Conservation (phyloP, 1,140 invertebrate species). For the Drosophila rhopaloa region DNA sequence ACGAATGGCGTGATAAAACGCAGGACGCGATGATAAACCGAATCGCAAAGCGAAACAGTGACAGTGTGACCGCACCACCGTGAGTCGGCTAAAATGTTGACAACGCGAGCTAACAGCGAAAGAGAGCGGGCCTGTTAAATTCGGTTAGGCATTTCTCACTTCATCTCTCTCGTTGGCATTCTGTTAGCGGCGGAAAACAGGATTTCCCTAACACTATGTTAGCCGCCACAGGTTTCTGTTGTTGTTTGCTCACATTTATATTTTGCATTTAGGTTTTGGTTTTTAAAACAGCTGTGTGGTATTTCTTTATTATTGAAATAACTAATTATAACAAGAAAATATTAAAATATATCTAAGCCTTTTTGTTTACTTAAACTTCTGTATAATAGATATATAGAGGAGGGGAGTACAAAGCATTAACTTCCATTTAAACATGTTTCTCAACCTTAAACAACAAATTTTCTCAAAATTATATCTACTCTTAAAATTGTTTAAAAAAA, state of each 20-base stretch:
- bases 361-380: neutral
- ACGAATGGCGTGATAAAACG: constrained; percentile 1
- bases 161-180: neutral
- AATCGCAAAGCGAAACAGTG: too few relatives aligned
- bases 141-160: too few relatives aligned
- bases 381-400: neutral
- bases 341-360: neutral
- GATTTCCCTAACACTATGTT: constrained; percentile 38
- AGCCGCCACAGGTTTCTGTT: constrained; percentile 71
- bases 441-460: too few relatives aligned
- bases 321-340: too few relatives aligned
- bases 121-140: neutral
- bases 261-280: neutral
- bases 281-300: constrained; percentile 40
- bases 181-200: constrained; percentile 5
- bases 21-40: neutral
- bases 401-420: neutral
- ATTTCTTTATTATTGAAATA: neutral
- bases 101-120: too few relatives aligned
- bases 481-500: too few relatives aligned
- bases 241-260: constrained; percentile 15
- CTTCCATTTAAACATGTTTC: neutral
- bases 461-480: too few relatives aligned
- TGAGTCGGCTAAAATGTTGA: too few relatives aligned
- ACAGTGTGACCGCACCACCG: too few relatives aligned